A percentile compares a stretch with the other conserved stretches of the same genome.
Conservation (phyloP, 2,888 invertebrate species). For the Drosophila borealis region DNA sequence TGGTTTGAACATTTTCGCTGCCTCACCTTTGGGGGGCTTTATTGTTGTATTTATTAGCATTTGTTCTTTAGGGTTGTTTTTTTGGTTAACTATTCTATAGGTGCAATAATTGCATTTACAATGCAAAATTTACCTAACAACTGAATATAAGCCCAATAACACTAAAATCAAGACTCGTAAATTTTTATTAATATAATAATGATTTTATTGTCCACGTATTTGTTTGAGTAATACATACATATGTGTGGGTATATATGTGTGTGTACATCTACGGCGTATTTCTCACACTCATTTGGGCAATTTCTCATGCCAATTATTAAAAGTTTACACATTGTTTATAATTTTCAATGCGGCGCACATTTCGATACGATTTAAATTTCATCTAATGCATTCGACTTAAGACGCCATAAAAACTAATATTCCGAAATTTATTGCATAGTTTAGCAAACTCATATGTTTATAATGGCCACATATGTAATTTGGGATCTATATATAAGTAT, state of each 20-base stretch:
- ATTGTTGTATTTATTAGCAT: slow-evolving; percentile 2
- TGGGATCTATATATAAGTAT: slow-evolving; percentile 8
- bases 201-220: slow-evolving; percentile 4
- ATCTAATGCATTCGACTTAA: slow-evolving; percentile 35
- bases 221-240: neutral
- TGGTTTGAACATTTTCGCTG: slow-evolving; percentile 19
- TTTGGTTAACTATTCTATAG: slow-evolving; percentile 18
- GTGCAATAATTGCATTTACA: slow-evolving; percentile 15
- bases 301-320: slow-evolving; percentile 44
- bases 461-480: slow-evolving; percentile 2
- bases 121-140: slow-evolving; percentile 15
- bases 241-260: neutral
- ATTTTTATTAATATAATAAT: slow-evolving; percentile 32
- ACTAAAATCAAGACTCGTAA: slow-evolving; percentile 10
- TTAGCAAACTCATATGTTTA: slow-evolving; percentile 8
- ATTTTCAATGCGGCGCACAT: slow-evolving; percentile 16
- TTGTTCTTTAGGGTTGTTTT: neutral
- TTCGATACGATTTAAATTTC: slow-evolving; percentile 41
- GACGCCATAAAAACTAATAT: slow-evolving; percentile 32
- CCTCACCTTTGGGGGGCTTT: no score
- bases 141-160: slow-evolving; percentile 4
- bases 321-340: slow-evolving; percentile 57
- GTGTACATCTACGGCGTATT: slow-evolving; percentile 29
- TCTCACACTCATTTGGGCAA: slow-evolving; percentile 46
- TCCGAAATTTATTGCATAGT: slow-evolving; percentile 15